A percentile compares a stretch with the other conserved stretches of the same genome.
Conservation (phyloP, 2,888 invertebrate genomes). For the Autographa gamma region DNA sequence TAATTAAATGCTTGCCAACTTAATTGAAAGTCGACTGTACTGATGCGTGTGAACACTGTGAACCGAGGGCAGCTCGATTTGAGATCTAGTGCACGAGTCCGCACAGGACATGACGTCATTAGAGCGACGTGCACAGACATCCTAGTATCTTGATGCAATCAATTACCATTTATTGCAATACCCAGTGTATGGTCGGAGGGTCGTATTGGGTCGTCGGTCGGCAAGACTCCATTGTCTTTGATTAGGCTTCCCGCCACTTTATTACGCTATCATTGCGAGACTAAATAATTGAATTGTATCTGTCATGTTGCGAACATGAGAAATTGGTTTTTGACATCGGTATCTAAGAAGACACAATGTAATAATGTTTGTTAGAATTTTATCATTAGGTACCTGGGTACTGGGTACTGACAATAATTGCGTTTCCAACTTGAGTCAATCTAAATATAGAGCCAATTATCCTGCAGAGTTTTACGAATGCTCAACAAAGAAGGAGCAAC, state of each 20-base stretch:
- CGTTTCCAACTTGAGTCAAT: conserved; percentile 25
- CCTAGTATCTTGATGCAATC: conserved; percentile 65
- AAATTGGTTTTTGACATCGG: conserved; percentile 22
- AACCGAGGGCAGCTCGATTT: conserved; percentile 30
- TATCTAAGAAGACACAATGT: conserved; percentile 11
- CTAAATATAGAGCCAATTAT: conserved; percentile 70
- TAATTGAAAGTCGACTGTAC: conserved; percentile 17
- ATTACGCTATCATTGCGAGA: conserved; percentile 45
- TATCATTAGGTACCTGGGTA: background rate
- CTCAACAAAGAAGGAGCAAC: conserved; percentile 73
- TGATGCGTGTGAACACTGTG: conserved; percentile 24
- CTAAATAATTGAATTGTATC: conserved; percentile 50
- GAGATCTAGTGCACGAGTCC: conserved; percentile 33
- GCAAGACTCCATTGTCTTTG: conserved; percentile 61
- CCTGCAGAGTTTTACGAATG: conserved; percentile 67
- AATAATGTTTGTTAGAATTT: conserved; percentile 10
- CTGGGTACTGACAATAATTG: conserved; percentile 2
- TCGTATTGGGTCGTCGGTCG: conserved; percentile 40
- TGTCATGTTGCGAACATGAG: conserved; percentile 36
- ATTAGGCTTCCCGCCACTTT: conserved; percentile 61
- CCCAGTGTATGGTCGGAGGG: conserved; percentile 47
- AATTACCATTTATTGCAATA: conserved; percentile 67
- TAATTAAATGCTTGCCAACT: background rate
- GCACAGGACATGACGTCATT: conserved; percentile 65
- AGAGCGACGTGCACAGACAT: conserved; percentile 53